Evolutionary conservation across 2,113 vertebrate species (phyloP).

Genomic region (Actinemys pallida): DNA sequence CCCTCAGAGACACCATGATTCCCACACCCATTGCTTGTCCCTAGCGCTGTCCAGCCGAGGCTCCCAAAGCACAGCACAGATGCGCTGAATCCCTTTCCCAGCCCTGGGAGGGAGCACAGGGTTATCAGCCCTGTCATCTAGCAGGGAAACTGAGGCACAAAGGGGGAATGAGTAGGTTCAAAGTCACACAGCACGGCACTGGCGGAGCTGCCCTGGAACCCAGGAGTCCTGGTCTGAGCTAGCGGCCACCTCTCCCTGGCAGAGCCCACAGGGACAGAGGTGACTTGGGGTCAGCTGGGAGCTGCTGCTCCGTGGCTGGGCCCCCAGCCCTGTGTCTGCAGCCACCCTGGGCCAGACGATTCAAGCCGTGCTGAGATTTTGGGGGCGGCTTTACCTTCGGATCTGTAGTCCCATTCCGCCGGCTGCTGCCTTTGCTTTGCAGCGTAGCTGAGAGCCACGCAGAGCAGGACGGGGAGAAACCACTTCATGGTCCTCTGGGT

Average conservation of each 20-base stretch:
- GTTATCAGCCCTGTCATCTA: not conserved
- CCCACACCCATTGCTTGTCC: not conserved
- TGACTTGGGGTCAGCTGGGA: not conserved
- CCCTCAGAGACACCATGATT: not conserved
- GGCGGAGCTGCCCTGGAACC: not conserved
- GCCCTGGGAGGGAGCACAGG: not conserved
- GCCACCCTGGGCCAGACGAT: fast-evolving
- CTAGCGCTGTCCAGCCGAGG: not conserved
- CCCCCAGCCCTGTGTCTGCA: not conserved
- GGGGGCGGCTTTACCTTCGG: slow-evolving; percentile 66
- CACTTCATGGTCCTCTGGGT: not conserved
- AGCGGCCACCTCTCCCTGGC: not conserved
- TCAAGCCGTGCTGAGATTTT: fast-evolving
- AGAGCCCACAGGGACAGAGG: not conserved
- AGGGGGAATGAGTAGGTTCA: not conserved
- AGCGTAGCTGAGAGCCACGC: slow-evolving; percentile 57
- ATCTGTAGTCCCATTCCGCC: slow-evolving; percentile 59
- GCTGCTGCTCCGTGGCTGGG: fast-evolving
- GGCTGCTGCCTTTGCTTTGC: slow-evolving; percentile 72
- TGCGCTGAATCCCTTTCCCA: not conserved
- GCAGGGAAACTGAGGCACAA: not conserved
- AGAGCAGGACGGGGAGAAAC: slow-evolving; percentile 56
- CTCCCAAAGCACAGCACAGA: not conserved
- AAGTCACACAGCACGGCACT: not conserved
- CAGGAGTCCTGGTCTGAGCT: not conserved